Evolutionary conservation across 2,888 invertebrate species (phyloP).

Genomic region (Dasypolia templi): DNA sequence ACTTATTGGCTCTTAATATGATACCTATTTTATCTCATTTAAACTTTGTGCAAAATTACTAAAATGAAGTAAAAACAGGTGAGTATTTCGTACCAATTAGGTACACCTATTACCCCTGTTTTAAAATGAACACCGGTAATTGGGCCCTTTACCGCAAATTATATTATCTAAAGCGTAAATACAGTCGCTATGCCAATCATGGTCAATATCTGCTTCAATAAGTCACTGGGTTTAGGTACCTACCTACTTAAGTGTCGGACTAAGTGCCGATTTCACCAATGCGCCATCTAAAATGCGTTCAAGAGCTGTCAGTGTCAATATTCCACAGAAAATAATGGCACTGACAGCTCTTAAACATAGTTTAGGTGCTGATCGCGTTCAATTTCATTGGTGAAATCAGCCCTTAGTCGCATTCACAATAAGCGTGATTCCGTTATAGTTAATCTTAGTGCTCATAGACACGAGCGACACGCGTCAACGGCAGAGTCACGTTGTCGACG

Average conservation of each 20-base stretch:
- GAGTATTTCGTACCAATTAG: not conserved
- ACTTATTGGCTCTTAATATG: not conserved
- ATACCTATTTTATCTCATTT: not conserved
- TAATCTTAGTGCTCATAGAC: too few species aligned
- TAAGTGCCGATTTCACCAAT: too few species aligned
- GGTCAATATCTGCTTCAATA: slow-evolving; percentile 26
- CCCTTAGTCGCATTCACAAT: not conserved
- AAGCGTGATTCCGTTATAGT: too few species aligned
- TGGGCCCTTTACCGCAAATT: slow-evolving; percentile 23
- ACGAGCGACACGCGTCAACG: too few species aligned
- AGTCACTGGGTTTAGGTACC: not conserved
- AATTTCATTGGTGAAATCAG: too few species aligned
- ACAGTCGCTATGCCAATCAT: slow-evolving; percentile 31
- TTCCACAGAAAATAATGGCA: too few species aligned
- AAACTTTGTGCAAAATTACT: not conserved
- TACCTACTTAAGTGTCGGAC: too few species aligned
- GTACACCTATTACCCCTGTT: not conserved
- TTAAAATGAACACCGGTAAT: slow-evolving; percentile 40
- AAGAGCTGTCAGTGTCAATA: too few species aligned
- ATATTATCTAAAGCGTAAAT: slow-evolving; percentile 22
- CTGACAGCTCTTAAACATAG: too few species aligned
- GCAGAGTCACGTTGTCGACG: too few species aligned
- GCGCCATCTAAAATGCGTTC: too few species aligned
- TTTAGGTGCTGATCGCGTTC: too few species aligned
- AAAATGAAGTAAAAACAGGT: not conserved